Evolutionary conservation across 2,888 invertebrate species (phyloP), one percentile per base, ranked within the genome.

Genomic region (Ramazzottius varieornatus): DNA sequence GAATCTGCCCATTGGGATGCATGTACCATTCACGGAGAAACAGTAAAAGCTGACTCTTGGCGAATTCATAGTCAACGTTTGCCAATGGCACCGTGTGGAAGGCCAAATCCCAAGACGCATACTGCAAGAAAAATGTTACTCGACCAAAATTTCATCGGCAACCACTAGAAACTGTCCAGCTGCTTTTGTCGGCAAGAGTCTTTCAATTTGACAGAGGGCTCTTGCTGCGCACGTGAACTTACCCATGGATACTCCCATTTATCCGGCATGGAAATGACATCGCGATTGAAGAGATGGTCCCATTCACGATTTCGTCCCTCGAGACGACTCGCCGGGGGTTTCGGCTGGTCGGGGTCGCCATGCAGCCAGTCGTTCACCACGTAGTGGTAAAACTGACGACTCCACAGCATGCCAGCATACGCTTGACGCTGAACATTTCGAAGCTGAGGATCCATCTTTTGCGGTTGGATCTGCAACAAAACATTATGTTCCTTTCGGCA

Each of bases 191-290:
- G n/a, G n/a, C n/a, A 66, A 24, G 8, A 40, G 8, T 40, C 40
- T 13, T 40, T 40, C 40, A 40, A 13, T 8, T 40, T 40, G n/a
- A n/a, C n/a, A n/a, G n/a, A n/a, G n/a, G n/a, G n/a, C n/a, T n/a
- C n/a, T n/a, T n/a, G n/a, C n/a, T n/a, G n/a, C n/a, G n/a, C n/a
- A n/a, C n/a, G n/a, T n/a, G n/a, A 24, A 65, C 70, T 68, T 68
- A 76, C 75, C 76, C 76, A 76, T 4, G 76, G 76, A 67, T 75
- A 76, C 68, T 76, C 76, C 76, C 76, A 76, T 67, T 75, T 76
- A 69, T 76, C 76, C 1, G 76, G 76, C 73, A 76, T 73, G n/a
- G 75, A 74, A 46, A 76, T 71, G 63, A 76, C 69, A 66, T 76
- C 76, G 24, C 72, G 66, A 69, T 75, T 75, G 67, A 70, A 72